These are phyloP conservation scores for Acestrorhynchus altus DNA, from an alignment of 2,797 vertebrate species.

Conservation along the genomic window DNA sequence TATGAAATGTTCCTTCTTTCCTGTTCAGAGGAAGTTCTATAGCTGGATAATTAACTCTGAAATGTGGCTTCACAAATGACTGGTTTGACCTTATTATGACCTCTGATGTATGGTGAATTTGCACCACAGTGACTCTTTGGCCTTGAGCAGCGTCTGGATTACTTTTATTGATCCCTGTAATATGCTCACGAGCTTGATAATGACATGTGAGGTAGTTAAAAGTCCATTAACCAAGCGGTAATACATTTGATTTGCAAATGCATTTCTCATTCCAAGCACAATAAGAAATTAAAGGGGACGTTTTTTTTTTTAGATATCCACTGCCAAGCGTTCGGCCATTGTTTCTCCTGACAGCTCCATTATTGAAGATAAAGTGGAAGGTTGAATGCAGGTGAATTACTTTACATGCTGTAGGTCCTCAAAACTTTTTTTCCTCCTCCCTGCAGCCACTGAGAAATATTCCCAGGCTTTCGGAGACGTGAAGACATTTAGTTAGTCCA, in stretches of 20 bases:
- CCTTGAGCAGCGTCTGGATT: too few relatives aligned
- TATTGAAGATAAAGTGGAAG: neutral
- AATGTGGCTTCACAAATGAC: neutral
- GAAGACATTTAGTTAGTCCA: slow-evolving; percentile 41
- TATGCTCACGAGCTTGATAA: slow-evolving; percentile 55
- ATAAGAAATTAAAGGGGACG: slow-evolving; percentile 5
- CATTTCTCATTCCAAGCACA: neutral
- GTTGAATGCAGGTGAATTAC: neutral
- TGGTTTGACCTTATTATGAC: slow-evolving; percentile 6
- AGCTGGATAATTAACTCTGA: neutral
- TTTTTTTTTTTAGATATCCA: neutral
- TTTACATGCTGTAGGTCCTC: neutral
- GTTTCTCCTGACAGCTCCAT: neutral
- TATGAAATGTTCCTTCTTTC: too few relatives aligned
- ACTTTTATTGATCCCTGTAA: slow-evolving; percentile 19
- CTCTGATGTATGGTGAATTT: neutral
- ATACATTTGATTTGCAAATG: slow-evolving; percentile 40
- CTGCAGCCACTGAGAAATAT: slow-evolving; percentile 15
- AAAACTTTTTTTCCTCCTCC: slow-evolving; percentile 1
- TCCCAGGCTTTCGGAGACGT: slow-evolving; percentile 28
- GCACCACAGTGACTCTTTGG: neutral
- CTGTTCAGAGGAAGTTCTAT: neutral
- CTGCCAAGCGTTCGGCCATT: neutral
- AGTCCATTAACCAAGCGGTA: slow-evolving; percentile 52
- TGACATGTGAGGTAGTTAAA: slow-evolving; percentile 53